Base-by-base conservation (phyloP, 2,888 invertebrate species). In the Venustoraphidia nigricollis region DNA sequence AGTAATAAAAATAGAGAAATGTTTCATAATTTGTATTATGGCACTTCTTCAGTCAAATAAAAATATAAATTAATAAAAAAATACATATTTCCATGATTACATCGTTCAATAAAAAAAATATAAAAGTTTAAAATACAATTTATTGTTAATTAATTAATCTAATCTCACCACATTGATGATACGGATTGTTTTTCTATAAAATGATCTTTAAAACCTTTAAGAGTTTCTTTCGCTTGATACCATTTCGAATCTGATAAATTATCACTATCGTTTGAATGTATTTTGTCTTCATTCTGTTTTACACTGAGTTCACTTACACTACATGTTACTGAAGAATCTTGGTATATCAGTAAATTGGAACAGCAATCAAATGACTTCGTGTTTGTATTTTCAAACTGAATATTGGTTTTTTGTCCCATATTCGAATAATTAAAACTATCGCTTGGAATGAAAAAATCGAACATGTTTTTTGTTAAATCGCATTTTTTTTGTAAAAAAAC, bases 201-300 rank as follows among this genome's bases (percentile, higher is more conserved):
- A 56, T 68, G 69, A 58, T 76, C 76, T 65, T 73, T 76, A 56
- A 75, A 77, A 13, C 76, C 77, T 59, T 74, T 75, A 62, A 77
- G 66, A 34, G 70, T 61, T 60, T 69, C 68, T 46, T 65, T 70
- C 13, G 71, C 74, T 56, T 76, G 72, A 60, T 69, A 75, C 77
- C 77, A 77, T 46, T 60, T 62, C 9, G 56, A 54, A 34, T 53
- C 53, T 51, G 66, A 60, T 4, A 62, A 65, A 2, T 67, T 67
- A 55, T 69, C 67, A 50, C 70, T 69, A 56, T 27, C 27, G 27
- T 27, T 27, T 6, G 27, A 27, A 27, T 6, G 6, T 6, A 27
- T 53, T 44, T 61, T 64, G 38, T 62, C 57, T 44, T 60, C 55
- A 10, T 45, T 13, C 8, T 34, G 3, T 11, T 46, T 10, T 27